phyloP scores from a whole-genome alignment of 2,888 invertebrate species.

The Taphrorychus bicolor region DNA sequence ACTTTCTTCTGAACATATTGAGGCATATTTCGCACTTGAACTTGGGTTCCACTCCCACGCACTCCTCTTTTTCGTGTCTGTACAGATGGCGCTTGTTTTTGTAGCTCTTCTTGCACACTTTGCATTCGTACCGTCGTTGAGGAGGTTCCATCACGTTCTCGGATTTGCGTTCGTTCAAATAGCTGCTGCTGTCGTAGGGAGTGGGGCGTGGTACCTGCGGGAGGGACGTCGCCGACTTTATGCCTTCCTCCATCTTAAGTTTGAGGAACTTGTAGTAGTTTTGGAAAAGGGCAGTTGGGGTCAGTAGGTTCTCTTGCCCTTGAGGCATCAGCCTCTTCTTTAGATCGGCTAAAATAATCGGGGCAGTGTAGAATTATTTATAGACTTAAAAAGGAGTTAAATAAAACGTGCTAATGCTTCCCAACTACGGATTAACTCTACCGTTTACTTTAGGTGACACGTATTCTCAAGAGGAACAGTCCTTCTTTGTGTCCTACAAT shows the following conservation, averaged over 20 bases:
- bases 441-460: no score
- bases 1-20: constrained; percentile 60
- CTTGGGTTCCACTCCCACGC: constrained; percentile 64
- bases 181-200: constrained; percentile 12
- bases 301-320: constrained; percentile 42
- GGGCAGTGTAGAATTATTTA: neutral
- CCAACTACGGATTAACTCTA: no score
- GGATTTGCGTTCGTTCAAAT: constrained; percentile 37
- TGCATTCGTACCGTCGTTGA: constrained; percentile 57
- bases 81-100: constrained; percentile 67
- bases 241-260: constrained; percentile 30
- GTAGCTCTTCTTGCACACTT: constrained; percentile 65
- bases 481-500: no score
- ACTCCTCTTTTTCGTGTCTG: constrained; percentile 66
- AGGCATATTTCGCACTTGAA: constrained; percentile 64
- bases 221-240: neutral
- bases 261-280: constrained; percentile 42
- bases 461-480: no score
- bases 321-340: constrained; percentile 15
- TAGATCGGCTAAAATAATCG: constrained; percentile 22
- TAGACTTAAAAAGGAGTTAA: neutral
- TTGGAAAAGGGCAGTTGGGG: constrained; percentile 37
- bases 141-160: constrained; percentile 28
- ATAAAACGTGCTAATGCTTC: neutral
- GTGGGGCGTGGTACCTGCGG: constrained; percentile 7